These are phyloP conservation scores for Tympanuchus pallidicinctus DNA, from an alignment of 2,113 vertebrate species.

Conservation along the genomic window DNA sequence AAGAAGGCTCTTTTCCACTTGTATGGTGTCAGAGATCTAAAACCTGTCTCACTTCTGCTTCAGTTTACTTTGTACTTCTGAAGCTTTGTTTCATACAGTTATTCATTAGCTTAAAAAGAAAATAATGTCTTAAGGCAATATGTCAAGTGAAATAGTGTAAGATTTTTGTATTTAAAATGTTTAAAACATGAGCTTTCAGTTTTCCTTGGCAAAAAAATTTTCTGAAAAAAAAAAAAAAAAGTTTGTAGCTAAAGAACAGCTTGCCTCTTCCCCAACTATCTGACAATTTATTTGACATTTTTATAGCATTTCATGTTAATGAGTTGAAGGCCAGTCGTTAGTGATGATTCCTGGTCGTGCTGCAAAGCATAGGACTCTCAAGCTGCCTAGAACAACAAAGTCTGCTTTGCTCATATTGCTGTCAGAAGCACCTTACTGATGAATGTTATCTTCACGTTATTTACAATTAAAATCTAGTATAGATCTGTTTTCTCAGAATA, in stretches of 20 bases:
- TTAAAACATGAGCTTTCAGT: conserved; percentile 26
- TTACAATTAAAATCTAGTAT: background rate
- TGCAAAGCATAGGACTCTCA: background rate
- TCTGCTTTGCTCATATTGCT: background rate
- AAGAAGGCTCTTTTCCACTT: background rate
- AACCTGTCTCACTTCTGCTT: background rate
- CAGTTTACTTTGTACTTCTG: background rate
- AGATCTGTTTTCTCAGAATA: background rate
- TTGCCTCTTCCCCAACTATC: background rate
- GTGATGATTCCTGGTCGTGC: background rate
- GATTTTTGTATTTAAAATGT: background rate
- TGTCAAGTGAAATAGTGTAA: background rate
- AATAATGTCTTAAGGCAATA: background rate
- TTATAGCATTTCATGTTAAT: background rate
- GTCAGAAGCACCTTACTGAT: background rate
- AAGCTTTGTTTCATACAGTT: background rate
- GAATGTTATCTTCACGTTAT: background rate
- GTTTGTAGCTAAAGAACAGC: background rate
- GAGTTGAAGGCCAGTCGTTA: background rate
- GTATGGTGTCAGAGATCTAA: background rate
- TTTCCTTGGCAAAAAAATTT: background rate
- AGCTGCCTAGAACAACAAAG: background rate
- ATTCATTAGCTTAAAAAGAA: conserved; percentile 28
- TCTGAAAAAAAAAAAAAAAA: background rate
- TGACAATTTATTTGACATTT: background rate